Evolutionary conservation across 2,113 vertebrate species (phyloP), one percentile per base, ranked within the genome.

Genomic region (Dromaius novaehollandiae): DNA sequence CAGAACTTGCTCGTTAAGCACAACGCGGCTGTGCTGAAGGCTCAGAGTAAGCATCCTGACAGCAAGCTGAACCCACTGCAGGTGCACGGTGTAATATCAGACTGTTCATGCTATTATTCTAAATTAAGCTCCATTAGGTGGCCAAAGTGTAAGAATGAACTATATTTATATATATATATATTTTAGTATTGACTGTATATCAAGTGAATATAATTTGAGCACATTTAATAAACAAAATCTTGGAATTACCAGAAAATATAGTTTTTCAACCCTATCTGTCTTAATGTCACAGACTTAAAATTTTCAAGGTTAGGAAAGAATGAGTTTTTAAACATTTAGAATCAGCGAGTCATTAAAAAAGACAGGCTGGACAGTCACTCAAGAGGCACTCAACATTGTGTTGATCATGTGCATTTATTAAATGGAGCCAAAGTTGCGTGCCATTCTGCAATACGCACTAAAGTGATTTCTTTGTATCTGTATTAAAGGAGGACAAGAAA

Each of bases 61-160:
- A 65, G 26, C 11, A 93, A 65, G 64, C 0, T 84, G 65, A 84
- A 87, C 48, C 19, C 12, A 55, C 34, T 60, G 7, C 14, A 69
- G 0, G 0, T 48, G 69, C 32, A 61, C 0, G 0, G 18, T 13
- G 32, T 36, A 76, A 55, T 51, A 19, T 75, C 26, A 65, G 53
- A 64, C 40, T 61, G 7, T 42, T 56, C 64, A 48, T 9, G 38
- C 2, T 60, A 25, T 76, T 66, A 13, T 42, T 88, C 38, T 68
- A 68, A 87, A 79, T 64, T 53, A 13, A 53, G 61, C 11, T 82
- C 66, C 66, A 68, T 82, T 75, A 71, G 34, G 4, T 22, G 46
- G 28, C 40, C 20, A 50, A 85, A 66, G 11, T 24, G 51, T 18
- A 15, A 18, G 5, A 75, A 30, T 46, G 21, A 81, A 40, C 13